phyloP scores from a whole-genome alignment of 2,797 vertebrate genomes.

The Cephalopachus bancanus region DNA sequence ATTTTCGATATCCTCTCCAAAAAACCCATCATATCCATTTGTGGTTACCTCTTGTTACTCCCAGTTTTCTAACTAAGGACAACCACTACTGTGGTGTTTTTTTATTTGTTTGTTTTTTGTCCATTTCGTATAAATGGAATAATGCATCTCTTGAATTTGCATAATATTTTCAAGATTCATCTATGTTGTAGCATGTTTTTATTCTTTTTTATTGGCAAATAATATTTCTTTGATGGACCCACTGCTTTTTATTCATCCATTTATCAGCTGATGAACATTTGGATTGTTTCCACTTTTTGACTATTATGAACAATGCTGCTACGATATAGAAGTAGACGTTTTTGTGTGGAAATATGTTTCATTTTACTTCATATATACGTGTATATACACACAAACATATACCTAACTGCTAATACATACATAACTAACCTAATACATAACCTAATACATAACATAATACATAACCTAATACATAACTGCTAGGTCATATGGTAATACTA shows the following conservation, averaged over 20 bases:
- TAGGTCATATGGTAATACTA: neutral
- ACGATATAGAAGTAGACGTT: neutral
- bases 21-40: neutral
- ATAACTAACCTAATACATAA: too few relatives aligned
- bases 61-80: neutral
- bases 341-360: neutral
- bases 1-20: neutral
- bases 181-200: neutral
- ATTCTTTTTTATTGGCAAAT: neutral
- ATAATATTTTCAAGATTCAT: conserved; percentile 2
- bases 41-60: neutral
- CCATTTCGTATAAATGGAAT: too few relatives aligned
- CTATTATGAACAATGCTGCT: neutral
- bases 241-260: neutral
- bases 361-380: neutral
- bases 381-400: too few relatives aligned
- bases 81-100: too few relatives aligned
- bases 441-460: too few relatives aligned
- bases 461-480: neutral
- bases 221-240: neutral
- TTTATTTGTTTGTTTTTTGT: too few relatives aligned
- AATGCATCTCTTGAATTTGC: neutral
- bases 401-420: too few relatives aligned
- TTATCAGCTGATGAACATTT: neutral
- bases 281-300: conserved; percentile 13